Base-by-base conservation (phyloP, 2,888 invertebrate genomes). In the Zootermopsis nevadensis region DNA sequence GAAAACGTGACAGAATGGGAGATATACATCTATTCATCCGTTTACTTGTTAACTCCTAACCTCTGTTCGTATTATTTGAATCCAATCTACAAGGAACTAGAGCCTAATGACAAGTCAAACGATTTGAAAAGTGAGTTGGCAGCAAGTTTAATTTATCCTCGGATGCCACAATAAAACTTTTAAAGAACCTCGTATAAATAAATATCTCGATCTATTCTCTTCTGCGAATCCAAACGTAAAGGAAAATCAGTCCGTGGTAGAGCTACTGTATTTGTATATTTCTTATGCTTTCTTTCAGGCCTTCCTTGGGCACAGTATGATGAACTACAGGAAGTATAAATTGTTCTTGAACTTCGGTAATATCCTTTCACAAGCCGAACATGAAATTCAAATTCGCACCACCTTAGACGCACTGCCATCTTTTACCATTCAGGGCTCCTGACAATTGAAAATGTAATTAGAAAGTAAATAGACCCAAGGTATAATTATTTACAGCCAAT, bases 211-310 rank as follows among this genome's bases (percentile, higher is more conserved):
- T 94, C 91, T 31, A 89, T 86, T 35, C 93, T 89, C 87, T 93
- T 92, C n/a, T 89, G 88, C 7, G 90, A 88, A 79, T 89, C 90
- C 82, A 94, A 87, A 83, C 92, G 91, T 80, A 90, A 89, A 30
- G 94, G 93, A 89, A 95, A 94, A 85, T 91, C 91, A 0, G 95
- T 94, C 88, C 92, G 92, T 19, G 95, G 95, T 77, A 95, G 89
- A 86, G 93, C 90, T 69, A 95, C 89, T 3, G 94, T 93, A 76
- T 91, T 89, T 0, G 92, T 91, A 87, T 92, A 93, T 87, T 91
- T 91, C 76, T 87, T 87, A 66, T 33, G 42, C 77, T 80, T 79
- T 15, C n/a, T 10, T 35, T 79, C 79, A 31, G 60, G 27, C n/a
- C 35, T 27, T n/a, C 24, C 60, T 38, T 27, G n/a, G 31, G 33